A percentile compares a stretch with the other conserved stretches of the same genome.
Evolutionary conservation across 2,888 invertebrate species (phyloP).

Genomic region (Caenorhabditis panamensis): DNA sequence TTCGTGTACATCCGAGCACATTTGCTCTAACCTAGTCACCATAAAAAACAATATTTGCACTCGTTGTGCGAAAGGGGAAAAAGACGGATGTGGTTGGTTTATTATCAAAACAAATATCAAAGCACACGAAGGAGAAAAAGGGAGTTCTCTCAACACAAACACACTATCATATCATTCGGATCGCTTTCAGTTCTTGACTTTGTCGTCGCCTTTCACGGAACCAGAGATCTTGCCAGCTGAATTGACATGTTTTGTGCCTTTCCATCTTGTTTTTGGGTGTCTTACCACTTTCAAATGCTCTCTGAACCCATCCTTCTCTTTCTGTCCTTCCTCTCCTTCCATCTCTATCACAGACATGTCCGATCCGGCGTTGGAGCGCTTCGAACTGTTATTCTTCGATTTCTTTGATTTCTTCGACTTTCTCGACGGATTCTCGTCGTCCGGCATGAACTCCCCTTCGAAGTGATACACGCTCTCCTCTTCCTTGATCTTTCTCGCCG

Average conservation of each 20-base stretch:
- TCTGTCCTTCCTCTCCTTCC: slow-evolving; percentile 8
- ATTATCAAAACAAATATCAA: slow-evolving; percentile 41
- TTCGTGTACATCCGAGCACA: not conserved
- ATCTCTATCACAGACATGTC: not conserved
- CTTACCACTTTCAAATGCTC: not conserved
- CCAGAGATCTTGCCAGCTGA: slow-evolving; percentile 24
- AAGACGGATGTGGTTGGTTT: slow-evolving; percentile 30
- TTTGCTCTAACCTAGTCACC: slow-evolving; percentile 3
- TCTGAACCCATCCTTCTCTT: not conserved
- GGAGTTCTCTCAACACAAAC: slow-evolving; percentile 7
- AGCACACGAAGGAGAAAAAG: not conserved
- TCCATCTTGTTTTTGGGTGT: not conserved
- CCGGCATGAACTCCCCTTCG: slow-evolving; percentile 29
- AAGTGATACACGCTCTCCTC: slow-evolving; percentile 30
- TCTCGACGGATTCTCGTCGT: slow-evolving; percentile 23
- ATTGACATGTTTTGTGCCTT: not conserved
- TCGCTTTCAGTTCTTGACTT: slow-evolving; percentile 2
- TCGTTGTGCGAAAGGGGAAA: slow-evolving; percentile 9
- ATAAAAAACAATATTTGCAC: slow-evolving; percentile 5
- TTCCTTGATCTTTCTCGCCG: slow-evolving; percentile 30
- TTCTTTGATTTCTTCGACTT: not conserved
- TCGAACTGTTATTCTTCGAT: not conserved
- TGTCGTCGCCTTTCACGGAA: not conserved
- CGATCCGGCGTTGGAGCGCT: not conserved
- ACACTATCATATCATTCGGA: not conserved